Evolutionary conservation across 1,140 invertebrate genomes (phyloP).

Genomic region (Portunus trituberculatus): DNA sequence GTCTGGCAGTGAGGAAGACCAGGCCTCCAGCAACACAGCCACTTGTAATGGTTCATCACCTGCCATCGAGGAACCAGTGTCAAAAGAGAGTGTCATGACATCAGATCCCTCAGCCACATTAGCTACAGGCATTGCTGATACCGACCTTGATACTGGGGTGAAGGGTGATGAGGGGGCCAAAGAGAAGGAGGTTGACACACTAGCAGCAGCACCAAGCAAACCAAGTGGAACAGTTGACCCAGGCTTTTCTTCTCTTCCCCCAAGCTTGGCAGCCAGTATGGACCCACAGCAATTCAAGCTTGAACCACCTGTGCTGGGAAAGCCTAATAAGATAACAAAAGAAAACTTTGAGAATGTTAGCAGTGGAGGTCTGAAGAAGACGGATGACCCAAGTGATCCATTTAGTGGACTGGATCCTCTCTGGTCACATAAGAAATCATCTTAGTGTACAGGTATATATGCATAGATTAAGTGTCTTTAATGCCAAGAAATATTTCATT

Average conservation of each 20-base stretch:
- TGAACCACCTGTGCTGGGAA: conserved; percentile 57
- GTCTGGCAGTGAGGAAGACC: conserved; percentile 59
- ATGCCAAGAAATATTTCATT: not conserved
- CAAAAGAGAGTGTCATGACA: conserved; percentile 43
- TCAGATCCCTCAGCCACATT: conserved; percentile 8
- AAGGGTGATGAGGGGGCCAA: not conserved
- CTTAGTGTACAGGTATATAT: not conserved
- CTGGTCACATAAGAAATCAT: conserved; percentile 69
- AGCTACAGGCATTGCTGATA: not conserved
- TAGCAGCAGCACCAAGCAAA: not conserved
- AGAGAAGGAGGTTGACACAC: conserved; percentile 25
- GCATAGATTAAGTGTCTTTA: not conserved
- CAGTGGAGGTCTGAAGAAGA: conserved; percentile 31
- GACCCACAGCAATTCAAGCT: conserved; percentile 70
- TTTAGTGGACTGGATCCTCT: conserved; percentile 69
- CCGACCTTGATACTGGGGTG: not conserved
- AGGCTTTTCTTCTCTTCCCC: conserved; percentile 51
- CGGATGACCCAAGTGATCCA: conserved; percentile 67
- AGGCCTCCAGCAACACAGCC: conserved; percentile 44
- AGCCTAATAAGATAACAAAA: conserved; percentile 68
- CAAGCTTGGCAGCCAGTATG: conserved; percentile 69
- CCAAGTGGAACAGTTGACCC: conserved; percentile 37
- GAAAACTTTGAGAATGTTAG: conserved; percentile 64
- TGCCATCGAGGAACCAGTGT: not conserved
- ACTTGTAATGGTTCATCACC: conserved; percentile 61